Evolutionary conservation across 2,113 vertebrate genomes (phyloP).

Genomic region (Albula glossodonta): DNA sequence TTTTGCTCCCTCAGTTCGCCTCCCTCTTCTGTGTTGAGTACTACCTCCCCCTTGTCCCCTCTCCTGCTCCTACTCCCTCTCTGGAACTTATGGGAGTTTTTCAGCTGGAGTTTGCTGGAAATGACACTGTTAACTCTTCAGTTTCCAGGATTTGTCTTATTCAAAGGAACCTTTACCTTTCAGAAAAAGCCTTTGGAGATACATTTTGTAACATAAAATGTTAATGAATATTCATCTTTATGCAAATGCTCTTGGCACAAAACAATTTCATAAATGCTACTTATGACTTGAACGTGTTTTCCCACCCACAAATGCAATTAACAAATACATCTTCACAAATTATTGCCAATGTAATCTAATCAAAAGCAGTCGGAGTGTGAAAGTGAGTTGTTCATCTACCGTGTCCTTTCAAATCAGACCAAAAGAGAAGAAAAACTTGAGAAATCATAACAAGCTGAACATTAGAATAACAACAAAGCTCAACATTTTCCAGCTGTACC

Average conservation of each 20-base stretch:
- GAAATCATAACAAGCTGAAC: neutral
- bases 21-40: neutral
- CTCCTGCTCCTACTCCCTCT: neutral
- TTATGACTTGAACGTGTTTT: neutral
- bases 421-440: neutral
- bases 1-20: neutral
- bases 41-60: neutral
- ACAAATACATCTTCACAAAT: neutral
- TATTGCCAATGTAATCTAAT: neutral
- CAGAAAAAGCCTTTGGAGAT: neutral
- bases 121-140: constrained; percentile 17
- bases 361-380: neutral
- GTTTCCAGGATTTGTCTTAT: neutral
- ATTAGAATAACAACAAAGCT: constrained; percentile 3
- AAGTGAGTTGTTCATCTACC: neutral
- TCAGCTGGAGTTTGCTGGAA: constrained; percentile 16
- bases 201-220: neutral
- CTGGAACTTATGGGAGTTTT: neutral
- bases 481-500: constrained; percentile 7
- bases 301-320: neutral
- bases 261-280: neutral
- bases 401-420: constrained; percentile 5
- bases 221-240: neutral
- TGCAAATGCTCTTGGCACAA: neutral
- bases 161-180: neutral